These are phyloP conservation scores for Heteromurus nitidus DNA, from an alignment of 2,888 invertebrate species.

Conservation along the genomic window DNA sequence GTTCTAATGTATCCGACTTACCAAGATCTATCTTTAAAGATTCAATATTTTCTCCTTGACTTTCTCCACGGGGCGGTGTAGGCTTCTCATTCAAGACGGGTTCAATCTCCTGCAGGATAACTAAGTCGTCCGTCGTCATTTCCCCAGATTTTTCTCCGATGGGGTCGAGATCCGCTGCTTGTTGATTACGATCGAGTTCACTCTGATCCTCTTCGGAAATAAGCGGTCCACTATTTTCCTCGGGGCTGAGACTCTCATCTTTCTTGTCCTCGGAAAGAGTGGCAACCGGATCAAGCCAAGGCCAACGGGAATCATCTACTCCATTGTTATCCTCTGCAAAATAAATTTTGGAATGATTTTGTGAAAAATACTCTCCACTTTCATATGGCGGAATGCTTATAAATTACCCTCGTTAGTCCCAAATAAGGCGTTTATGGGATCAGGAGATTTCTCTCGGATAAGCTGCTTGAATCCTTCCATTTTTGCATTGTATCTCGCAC, in stretches of 20 bases:
- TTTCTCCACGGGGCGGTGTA: too few relatives aligned
- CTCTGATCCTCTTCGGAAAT: too few relatives aligned
- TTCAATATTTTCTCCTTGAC: background rate
- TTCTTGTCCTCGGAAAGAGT: background rate
- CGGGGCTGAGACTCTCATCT: too few relatives aligned
- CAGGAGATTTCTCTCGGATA: conserved; percentile 16
- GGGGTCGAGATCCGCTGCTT: too few relatives aligned
- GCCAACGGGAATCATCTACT: background rate
- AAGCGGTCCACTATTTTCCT: too few relatives aligned
- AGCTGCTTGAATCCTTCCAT: conserved; percentile 28
- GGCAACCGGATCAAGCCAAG: background rate
- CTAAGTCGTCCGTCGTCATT: too few relatives aligned
- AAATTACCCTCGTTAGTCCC: conserved; percentile 38
- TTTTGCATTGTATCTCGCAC: conserved; percentile 35
- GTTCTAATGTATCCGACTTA: background rate
- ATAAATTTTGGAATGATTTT: too few relatives aligned
- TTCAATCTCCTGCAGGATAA: too few relatives aligned
- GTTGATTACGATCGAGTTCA: too few relatives aligned
- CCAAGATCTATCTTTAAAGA: background rate
- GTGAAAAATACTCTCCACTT: too few relatives aligned
- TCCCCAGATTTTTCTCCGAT: too few relatives aligned
- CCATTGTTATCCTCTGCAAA: background rate
- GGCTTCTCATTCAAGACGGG: too few relatives aligned
- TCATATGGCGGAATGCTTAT: background rate
- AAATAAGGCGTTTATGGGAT: conserved; percentile 33